A percentile compares a stretch with the other conserved stretches of the same genome.
phyloP scores from a whole-genome alignment of 2,888 invertebrate genomes.

The Oxystoma pomonae region DNA sequence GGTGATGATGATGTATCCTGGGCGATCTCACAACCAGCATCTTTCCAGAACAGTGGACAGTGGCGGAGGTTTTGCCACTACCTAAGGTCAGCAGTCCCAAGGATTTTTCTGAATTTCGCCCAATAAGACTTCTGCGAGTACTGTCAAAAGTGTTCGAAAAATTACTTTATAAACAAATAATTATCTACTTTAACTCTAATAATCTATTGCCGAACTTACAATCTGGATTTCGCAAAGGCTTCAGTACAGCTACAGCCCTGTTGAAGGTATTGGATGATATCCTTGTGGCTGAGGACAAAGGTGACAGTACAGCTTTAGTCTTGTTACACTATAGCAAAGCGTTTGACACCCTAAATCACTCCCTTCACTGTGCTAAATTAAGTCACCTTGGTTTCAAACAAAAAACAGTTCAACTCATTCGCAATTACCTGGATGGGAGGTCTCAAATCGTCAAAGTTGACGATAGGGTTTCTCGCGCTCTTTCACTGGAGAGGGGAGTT shows the following conservation, averaged over 20 bases:
- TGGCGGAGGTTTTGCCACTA: not conserved
- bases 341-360: not conserved
- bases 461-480: too few relatives aligned
- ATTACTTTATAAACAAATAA: not conserved
- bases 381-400: too few relatives aligned
- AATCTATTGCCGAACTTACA: not conserved
- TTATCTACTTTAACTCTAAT: not conserved
- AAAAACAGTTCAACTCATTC: too few relatives aligned
- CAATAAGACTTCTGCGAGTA: not conserved
- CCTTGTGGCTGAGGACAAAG: not conserved
- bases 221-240: not conserved
- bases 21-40: not conserved
- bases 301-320: not conserved
- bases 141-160: not conserved
- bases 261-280: not conserved
- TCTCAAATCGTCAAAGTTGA: too few relatives aligned
- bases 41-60: not conserved
- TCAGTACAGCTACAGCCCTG: too few relatives aligned
- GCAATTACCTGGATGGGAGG: too few relatives aligned
- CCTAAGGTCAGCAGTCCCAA: not conserved
- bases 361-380: not conserved
- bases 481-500: too few relatives aligned
- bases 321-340: conserved; percentile 1
- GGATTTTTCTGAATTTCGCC: not conserved
- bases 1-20: not conserved